Evolutionary conservation across 2,888 invertebrate genomes (phyloP).

Genomic region (Nudaria mundana): DNA sequence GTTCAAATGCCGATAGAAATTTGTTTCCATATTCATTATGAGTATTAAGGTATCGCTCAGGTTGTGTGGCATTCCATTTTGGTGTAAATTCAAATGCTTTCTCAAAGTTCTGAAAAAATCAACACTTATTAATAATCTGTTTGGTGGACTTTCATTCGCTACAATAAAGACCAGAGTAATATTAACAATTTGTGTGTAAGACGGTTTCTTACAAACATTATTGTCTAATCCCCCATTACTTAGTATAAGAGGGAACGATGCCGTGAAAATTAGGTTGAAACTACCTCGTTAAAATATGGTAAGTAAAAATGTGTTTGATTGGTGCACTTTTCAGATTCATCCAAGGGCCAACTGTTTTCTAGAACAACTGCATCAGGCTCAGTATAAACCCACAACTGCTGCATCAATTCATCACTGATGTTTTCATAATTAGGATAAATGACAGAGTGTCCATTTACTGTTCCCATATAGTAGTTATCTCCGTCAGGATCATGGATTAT

Average conservation of each 20-base stretch:
- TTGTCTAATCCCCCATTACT: too few species aligned
- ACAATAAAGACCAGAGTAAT: too few species aligned
- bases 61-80: slow-evolving; percentile 66
- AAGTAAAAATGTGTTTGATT: slow-evolving; percentile 53
- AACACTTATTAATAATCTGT: neutral
- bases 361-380: slow-evolving; percentile 69
- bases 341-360: slow-evolving; percentile 81
- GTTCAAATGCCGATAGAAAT: slow-evolving; percentile 52
- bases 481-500: slow-evolving; percentile 39
- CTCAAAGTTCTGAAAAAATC: slow-evolving; percentile 56
- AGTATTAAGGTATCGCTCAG: slow-evolving; percentile 54
- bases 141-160: too few species aligned
- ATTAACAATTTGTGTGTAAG: too few species aligned
- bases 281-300: slow-evolving; percentile 77
- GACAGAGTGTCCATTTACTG: slow-evolving; percentile 35
- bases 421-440: slow-evolving; percentile 57
- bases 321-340: slow-evolving; percentile 52
- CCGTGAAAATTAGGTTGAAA: too few species aligned
- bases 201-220: too few species aligned
- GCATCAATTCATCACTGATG: slow-evolving; percentile 39
- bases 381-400: slow-evolving; percentile 47
- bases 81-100: slow-evolving; percentile 70
- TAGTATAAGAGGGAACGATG: too few species aligned
- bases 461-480: slow-evolving; percentile 45
- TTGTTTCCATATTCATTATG: slow-evolving; percentile 82